These are phyloP conservation scores for Axea sp. DNA, from an alignment of 2,888 invertebrate species.

Conservation along the genomic window DNA sequence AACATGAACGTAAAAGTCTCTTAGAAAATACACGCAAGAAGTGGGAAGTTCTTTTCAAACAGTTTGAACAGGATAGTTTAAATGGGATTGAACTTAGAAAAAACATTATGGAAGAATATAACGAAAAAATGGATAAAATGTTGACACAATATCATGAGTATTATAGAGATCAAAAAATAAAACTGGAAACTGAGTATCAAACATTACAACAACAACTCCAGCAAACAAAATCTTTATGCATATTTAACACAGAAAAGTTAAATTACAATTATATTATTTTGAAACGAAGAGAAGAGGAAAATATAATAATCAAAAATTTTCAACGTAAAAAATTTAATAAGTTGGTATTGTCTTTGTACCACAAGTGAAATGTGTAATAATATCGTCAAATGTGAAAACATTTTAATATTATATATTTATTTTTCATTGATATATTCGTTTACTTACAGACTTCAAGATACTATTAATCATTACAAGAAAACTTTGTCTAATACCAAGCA, in stretches of 20 bases:
- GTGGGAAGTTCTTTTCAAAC: conserved; percentile 86
- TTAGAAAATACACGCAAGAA: conserved; percentile 82
- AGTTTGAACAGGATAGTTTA: conserved; percentile 84
- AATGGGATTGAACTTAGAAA: conserved; percentile 82
- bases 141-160: conserved; percentile 86
- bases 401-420: background rate
- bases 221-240: conserved; percentile 87
- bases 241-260: conserved; percentile 93
- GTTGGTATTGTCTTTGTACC: conserved; percentile 67
- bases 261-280: conserved; percentile 94
- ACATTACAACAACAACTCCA: conserved; percentile 89
- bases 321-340: conserved; percentile 89
- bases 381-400: background rate
- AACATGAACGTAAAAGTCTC: conserved; percentile 83
- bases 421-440: background rate
- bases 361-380: background rate
- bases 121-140: conserved; percentile 82
- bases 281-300: conserved; percentile 93
- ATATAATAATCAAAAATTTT: conserved; percentile 87
- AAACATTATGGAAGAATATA: conserved; percentile 77
- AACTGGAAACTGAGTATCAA: conserved; percentile 86
- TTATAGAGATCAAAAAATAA: conserved; percentile 85
- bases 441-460: conserved; percentile 83
- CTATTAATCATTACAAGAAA: conserved; percentile 83
- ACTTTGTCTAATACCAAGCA: conserved; percentile 85